These are phyloP conservation scores for Linurgus olivaceus DNA, from an alignment of 2,797 vertebrate genomes.

Conservation along the genomic window DNA sequence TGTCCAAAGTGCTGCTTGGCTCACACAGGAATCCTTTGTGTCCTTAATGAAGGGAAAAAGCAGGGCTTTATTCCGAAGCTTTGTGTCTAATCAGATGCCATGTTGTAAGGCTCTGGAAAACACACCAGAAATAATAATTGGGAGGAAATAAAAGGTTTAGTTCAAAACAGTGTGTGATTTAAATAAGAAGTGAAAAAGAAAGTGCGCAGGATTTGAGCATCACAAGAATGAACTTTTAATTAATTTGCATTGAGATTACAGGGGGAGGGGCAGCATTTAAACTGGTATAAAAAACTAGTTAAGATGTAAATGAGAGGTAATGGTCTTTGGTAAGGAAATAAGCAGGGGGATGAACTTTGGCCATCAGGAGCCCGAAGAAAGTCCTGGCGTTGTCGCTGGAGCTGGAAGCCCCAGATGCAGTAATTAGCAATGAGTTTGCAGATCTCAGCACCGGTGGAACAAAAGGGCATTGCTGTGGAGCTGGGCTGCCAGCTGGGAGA, in stretches of 20 bases:
- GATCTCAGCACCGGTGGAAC: conserved; percentile 24
- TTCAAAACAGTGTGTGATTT: conserved; percentile 78
- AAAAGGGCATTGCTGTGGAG: background rate
- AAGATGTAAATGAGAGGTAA: conserved; percentile 79
- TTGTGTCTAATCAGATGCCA: conserved; percentile 80
- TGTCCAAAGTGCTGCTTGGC: conserved; percentile 75
- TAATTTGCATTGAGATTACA: conserved; percentile 74
- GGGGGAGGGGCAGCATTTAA: conserved; percentile 74
- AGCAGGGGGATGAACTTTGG: conserved; percentile 63
- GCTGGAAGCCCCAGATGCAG: conserved; percentile 35
- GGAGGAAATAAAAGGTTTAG: conserved; percentile 79
- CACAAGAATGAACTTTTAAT: conserved; percentile 77
- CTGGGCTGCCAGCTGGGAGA: conserved; percentile 41
- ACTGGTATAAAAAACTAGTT: conserved; percentile 77
- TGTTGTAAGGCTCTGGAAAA: conserved; percentile 80
- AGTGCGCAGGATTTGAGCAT: conserved; percentile 71
- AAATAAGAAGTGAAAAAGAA: conserved; percentile 78
- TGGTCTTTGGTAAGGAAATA: conserved; percentile 70
- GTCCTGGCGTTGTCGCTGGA: conserved; percentile 10
- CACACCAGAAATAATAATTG: conserved; percentile 82
- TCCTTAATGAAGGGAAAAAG: conserved; percentile 80
- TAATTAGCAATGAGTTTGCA: conserved; percentile 43
- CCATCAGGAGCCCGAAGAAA: background rate
- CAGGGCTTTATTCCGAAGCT: conserved; percentile 74
- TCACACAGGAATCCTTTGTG: conserved; percentile 78